These are phyloP conservation scores for Cephalopachus bancanus DNA, from an alignment of 2,797 vertebrate species.

Conservation along the genomic window DNA sequence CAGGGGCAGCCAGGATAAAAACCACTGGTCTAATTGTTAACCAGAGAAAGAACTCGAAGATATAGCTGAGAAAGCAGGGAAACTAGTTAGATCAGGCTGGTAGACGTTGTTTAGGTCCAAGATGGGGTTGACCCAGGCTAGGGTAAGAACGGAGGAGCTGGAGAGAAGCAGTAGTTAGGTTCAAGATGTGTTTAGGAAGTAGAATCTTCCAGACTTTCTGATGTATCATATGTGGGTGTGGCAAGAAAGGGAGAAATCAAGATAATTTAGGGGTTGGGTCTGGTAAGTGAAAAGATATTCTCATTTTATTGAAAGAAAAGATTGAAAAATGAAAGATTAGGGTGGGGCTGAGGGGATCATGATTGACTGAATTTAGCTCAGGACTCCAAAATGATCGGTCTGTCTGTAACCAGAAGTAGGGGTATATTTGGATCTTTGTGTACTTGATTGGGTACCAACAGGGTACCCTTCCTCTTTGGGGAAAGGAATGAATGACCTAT, in stretches of 20 bases:
- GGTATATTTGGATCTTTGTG: background rate
- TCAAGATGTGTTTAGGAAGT: background rate
- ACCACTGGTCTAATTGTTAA: too few relatives aligned
- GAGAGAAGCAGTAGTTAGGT: background rate
- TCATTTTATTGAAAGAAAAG: background rate
- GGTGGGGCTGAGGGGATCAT: accelerated
- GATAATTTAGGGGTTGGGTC: background rate
- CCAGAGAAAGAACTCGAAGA: background rate
- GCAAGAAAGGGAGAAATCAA: background rate
- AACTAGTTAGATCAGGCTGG: background rate
- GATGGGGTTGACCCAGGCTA: background rate
- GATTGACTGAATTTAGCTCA: background rate
- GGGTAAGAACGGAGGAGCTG: background rate
- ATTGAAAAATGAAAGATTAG: background rate
- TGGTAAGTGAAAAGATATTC: background rate
- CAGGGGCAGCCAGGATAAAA: background rate
- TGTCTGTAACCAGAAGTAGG: background rate
- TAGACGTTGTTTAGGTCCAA: background rate
- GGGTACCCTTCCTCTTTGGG: background rate
- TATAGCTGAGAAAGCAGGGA: background rate
- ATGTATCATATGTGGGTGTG: background rate
- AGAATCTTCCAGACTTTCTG: background rate
- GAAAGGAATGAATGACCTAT: background rate
- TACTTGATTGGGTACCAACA: background rate
- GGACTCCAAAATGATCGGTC: background rate